Percentiles rank a stretch among this genome's conserved stretches.
phyloP scores from a whole-genome alignment of 2,888 invertebrate species.

The Osedax frankpressi region DNA sequence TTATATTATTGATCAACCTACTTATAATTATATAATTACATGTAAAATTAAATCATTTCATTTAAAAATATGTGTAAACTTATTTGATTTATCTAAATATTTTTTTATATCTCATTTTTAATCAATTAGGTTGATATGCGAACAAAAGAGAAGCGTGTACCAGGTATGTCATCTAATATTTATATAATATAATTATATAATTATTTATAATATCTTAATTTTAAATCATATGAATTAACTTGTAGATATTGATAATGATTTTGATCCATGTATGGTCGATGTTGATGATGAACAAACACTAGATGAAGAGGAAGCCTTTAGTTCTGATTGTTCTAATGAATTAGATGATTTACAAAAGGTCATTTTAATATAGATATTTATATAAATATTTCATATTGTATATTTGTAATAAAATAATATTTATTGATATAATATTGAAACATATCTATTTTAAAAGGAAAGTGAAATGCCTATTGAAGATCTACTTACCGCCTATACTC shows the following conservation, averaged over 20 bases:
- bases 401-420: neutral
- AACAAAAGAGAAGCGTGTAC: neutral
- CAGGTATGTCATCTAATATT: neutral
- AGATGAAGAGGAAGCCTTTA: conserved; percentile 90
- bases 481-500: conserved; percentile 75
- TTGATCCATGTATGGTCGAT: conserved; percentile 91
- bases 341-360: conserved; percentile 72
- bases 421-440: conserved; percentile 11
- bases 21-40: too few species aligned
- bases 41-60: too few species aligned
- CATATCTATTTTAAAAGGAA: conserved; percentile 51
- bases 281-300: conserved; percentile 91
- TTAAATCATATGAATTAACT: neutral
- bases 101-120: too few species aligned
- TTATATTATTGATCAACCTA: too few species aligned
- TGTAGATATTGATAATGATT: conserved; percentile 50
- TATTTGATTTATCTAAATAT: too few species aligned
- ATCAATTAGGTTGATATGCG: too few species aligned
- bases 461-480: conserved; percentile 92
- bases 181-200: neutral
- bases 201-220: conserved; percentile 5
- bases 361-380: conserved; percentile 24
- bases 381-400: neutral
- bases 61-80: too few species aligned
- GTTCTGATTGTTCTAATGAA: conserved; percentile 69